Evolutionary conservation across 2,797 vertebrate genomes (phyloP).

Genomic region (Oophaga sylvatica): DNA sequence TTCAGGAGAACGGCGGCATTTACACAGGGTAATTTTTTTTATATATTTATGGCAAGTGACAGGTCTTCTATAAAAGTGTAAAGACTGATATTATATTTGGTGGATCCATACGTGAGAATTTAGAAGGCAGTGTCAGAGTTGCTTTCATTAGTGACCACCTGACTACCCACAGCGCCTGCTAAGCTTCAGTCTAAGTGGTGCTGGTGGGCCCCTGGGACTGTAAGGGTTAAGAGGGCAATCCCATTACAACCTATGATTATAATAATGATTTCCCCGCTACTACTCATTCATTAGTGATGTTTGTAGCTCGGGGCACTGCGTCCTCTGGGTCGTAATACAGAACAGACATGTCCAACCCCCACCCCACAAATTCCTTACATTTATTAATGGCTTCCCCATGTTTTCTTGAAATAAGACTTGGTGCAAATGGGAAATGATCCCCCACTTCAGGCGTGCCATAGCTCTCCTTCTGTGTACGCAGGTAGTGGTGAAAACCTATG

Average conservation of each 20-base stretch:
- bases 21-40: too few species aligned
- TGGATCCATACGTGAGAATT: not conserved
- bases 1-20: too few species aligned
- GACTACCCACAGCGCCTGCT: conserved; percentile 10
- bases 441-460: conserved; percentile 6
- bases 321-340: conserved; percentile 30
- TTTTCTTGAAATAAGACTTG: conserved; percentile 54
- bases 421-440: conserved; percentile 62
- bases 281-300: conserved; percentile 37
- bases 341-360: not conserved
- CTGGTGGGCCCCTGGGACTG: conserved; percentile 3
- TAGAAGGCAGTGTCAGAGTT: not conserved
- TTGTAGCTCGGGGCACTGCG: conserved; percentile 16
- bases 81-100: too few species aligned
- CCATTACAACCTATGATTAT: conserved; percentile 34
- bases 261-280: conserved; percentile 38
- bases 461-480: not conserved
- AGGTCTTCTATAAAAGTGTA: too few species aligned
- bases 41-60: too few species aligned
- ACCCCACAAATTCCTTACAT: conserved; percentile 11
- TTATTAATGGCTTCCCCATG: conserved; percentile 64
- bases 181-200: not conserved
- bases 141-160: not conserved
- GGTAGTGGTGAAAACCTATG: not conserved
- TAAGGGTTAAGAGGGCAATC: conserved; percentile 42